These are phyloP conservation scores for Aphodius sticticus DNA, from an alignment of 2,888 invertebrate genomes.

Conservation along the genomic window DNA sequence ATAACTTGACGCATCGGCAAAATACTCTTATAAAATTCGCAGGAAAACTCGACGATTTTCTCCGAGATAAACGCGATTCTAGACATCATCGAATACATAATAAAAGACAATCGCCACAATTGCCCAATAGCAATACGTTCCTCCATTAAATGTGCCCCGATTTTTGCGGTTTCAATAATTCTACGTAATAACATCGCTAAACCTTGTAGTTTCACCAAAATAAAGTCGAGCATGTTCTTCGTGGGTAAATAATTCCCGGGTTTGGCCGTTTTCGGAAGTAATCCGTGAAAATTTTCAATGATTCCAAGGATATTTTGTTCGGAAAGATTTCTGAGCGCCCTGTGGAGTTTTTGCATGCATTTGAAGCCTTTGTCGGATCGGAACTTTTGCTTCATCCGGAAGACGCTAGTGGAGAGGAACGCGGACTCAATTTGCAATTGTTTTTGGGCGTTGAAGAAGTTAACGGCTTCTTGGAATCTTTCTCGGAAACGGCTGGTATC, in stretches of 20 bases:
- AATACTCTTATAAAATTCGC: slow-evolving; percentile 58
- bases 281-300: slow-evolving; percentile 44
- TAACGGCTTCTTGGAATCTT: slow-evolving; percentile 44
- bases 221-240: slow-evolving; percentile 60
- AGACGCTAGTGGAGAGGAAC: slow-evolving; percentile 59
- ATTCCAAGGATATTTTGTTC: slow-evolving; percentile 53
- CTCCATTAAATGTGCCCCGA: slow-evolving; percentile 55
- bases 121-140: slow-evolving; percentile 59
- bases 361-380: slow-evolving; percentile 63
- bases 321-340: slow-evolving; percentile 58
- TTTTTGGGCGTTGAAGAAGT: slow-evolving; percentile 49
- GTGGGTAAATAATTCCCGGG: slow-evolving; percentile 57
- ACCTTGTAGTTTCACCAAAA: slow-evolving; percentile 61
- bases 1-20: slow-evolving; percentile 53
- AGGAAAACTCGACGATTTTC: slow-evolving; percentile 54
- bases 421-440: slow-evolving; percentile 58
- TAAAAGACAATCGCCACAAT: slow-evolving; percentile 58
- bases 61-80: slow-evolving; percentile 59
- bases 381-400: slow-evolving; percentile 63
- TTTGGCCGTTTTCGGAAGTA: slow-evolving; percentile 40
- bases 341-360: slow-evolving; percentile 60
- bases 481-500: slow-evolving; percentile 37
- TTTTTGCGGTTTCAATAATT: slow-evolving; percentile 54
- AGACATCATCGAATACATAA: slow-evolving; percentile 58
- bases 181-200: slow-evolving; percentile 59